A percentile compares a stretch with the other conserved stretches of the same genome.
Evolutionary conservation across 1,140 invertebrate genomes (phyloP).

Genomic region (Brachionus plicatilis): DNA sequence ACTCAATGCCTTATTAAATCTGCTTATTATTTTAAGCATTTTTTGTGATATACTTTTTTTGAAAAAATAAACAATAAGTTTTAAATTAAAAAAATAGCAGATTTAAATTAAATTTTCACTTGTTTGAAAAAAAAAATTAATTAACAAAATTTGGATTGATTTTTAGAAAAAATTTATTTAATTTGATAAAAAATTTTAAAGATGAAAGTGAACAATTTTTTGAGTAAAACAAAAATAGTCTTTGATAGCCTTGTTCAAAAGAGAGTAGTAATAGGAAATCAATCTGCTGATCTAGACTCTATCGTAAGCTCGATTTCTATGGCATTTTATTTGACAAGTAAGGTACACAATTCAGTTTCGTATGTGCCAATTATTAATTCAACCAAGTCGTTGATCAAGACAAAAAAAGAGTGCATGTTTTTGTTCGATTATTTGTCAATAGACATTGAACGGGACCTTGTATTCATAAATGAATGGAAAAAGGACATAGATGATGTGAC

Average conservation of each 20-base stretch:
- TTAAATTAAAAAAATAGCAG: not conserved
- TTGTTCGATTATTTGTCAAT: slow-evolving; percentile 19
- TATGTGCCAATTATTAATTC: slow-evolving; percentile 24
- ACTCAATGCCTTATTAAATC: not conserved
- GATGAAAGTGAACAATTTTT: not conserved
- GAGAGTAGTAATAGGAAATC: slow-evolving; percentile 14
- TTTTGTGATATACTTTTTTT: not conserved
- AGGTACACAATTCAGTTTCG: not conserved
- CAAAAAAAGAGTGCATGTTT: slow-evolving; percentile 40
- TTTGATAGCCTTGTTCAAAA: not conserved
- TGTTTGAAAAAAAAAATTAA: not conserved
- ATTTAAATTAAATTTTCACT: not conserved
- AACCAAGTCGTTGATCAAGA: not conserved
- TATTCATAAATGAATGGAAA: not conserved
- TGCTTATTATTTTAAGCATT: not conserved
- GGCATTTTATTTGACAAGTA: not conserved
- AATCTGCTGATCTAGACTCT: slow-evolving; percentile 36
- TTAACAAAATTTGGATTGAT: not conserved
- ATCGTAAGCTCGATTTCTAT: slow-evolving; percentile 33
- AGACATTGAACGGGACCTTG: not conserved
- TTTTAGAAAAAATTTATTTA: not conserved
- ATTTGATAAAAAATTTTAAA: not conserved
- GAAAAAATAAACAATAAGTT: not conserved
- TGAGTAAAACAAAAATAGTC: not conserved
- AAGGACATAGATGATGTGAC: not conserved